Percentiles rank a stretch among this genome's conserved stretches.
Conservation (phyloP, 2,888 invertebrate genomes). For the Eupeodes luniger region DNA sequence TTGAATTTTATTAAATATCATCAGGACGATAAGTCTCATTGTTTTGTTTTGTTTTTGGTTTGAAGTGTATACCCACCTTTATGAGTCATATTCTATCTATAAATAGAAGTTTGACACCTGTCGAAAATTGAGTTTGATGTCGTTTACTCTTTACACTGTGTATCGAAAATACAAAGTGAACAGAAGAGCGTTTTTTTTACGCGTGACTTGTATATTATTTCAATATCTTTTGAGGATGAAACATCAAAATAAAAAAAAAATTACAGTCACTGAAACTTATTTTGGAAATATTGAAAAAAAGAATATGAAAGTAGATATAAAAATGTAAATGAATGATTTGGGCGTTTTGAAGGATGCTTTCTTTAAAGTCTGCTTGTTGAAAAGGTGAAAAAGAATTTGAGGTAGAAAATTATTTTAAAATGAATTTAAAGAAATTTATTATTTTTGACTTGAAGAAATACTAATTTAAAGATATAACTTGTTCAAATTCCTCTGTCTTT, state of each 20-base stretch:
- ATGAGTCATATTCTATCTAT: constrained; percentile 35
- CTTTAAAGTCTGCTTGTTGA: too few species aligned
- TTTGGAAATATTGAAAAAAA: neutral
- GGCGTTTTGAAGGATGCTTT: too few species aligned
- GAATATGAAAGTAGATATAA: neutral
- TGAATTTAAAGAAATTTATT: too few species aligned
- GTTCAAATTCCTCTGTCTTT: too few species aligned
- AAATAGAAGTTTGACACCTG: constrained; percentile 34
- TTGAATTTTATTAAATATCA: constrained; percentile 62
- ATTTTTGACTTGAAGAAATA: too few species aligned
- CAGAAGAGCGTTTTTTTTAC: constrained; percentile 45
- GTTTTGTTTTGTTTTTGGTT: constrained; percentile 8
- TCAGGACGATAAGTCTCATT: constrained; percentile 72
- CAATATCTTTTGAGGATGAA: constrained; percentile 27
- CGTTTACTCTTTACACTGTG: constrained; percentile 8
- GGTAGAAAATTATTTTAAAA: too few species aligned
- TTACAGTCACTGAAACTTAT: neutral
- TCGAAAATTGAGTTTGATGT: constrained; percentile 41
- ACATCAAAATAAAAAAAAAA: neutral
- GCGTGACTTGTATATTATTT: constrained; percentile 27
- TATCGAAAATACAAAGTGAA: constrained; percentile 20
- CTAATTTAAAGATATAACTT: too few species aligned
- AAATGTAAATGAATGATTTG: neutral
- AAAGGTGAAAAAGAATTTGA: too few species aligned
- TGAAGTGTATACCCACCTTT: neutral